Base-by-base conservation (phyloP, 1,140 invertebrate genomes). In the Muscidifurax raptorellus region DNA sequence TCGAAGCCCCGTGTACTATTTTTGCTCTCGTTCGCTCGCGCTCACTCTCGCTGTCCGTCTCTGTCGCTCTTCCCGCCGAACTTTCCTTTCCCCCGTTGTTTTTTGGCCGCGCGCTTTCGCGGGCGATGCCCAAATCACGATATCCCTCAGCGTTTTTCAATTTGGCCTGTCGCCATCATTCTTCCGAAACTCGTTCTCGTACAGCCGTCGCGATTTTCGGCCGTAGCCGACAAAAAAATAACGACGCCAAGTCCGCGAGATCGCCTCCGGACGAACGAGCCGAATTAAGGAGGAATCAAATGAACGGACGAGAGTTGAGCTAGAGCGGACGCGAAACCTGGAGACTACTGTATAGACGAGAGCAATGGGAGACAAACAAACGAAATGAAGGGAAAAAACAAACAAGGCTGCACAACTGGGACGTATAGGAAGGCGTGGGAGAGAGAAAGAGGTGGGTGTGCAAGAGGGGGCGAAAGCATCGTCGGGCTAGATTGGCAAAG, bases 401-500 rank as follows among this genome's bases (percentile, higher is more conserved):
- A 74, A 74, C 52, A 59, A 59, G 52, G 52, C 22, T 59, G 47
- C 52, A 83, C n/a, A 86, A 83, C 44, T 76, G 66, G 74, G 80
- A 80, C 27, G 32, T 12, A 25, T 25, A 30, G 25, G 36, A 69
- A 3, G 10, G 69, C 4, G 28, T 15, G 69, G 15, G 67, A 69
- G 12, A 47, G 52, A 12, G 64, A 30, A 10, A 7, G 69, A 72
- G 27, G 27, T 4, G 64, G 25, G 64, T 22, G 10, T 2, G 18
- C 4, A 66, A 66, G n/a, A 28, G 27, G 66, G 25, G 27, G 27
- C 66, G 66, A 69, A 12, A 71, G 13, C 32, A 74, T 84, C 44
- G 76, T 84, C 44, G 66, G 32, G n/a, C 25, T 32, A 83, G 86
- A 82, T 87, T 82, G 84, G 84, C 82, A 82, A 88, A 88, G 85